Evolutionary conservation across 2,113 vertebrate genomes (phyloP).

Genomic region (Xenotilapia leptura): DNA sequence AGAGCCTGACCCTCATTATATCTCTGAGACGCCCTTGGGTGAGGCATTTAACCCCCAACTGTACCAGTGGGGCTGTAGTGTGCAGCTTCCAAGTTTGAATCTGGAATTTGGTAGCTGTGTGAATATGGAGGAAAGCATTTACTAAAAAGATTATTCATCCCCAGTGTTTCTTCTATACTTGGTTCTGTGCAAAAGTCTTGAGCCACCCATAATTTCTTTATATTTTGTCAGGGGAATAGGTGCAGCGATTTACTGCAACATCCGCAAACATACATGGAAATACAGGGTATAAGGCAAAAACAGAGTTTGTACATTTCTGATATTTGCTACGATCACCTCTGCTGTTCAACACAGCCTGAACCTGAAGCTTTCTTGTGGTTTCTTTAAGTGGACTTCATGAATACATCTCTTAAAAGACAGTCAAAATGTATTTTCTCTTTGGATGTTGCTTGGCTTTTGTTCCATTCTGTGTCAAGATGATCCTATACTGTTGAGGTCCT

Average conservation of each 20-base stretch:
- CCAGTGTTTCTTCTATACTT: not conserved
- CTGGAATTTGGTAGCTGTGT: not conserved
- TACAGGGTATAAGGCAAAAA: not conserved
- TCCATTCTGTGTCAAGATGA: not conserved
- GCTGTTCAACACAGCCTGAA: not conserved
- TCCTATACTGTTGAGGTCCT: not conserved
- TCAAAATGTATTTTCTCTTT: not conserved
- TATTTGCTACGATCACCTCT: not conserved
- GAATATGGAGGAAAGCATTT: not conserved
- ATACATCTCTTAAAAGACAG: not conserved
- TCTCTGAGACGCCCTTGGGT: not conserved
- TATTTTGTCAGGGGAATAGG: not conserved
- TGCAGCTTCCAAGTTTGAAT: not conserved
- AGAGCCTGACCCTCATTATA: constrained; percentile 11
- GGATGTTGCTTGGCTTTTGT: not conserved
- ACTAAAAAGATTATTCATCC: not conserved
- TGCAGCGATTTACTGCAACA: not conserved
- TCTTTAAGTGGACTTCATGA: not conserved
- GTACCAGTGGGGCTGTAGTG: not conserved
- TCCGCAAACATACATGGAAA: not conserved
- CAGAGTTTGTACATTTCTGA: not conserved
- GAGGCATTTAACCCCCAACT: constrained; percentile 3
- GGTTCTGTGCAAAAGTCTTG: not conserved
- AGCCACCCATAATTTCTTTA: not conserved
- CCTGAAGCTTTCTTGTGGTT: not conserved